phyloP scores from a whole-genome alignment of 2,888 invertebrate genomes.

The Lasioglossum leucozonium region DNA sequence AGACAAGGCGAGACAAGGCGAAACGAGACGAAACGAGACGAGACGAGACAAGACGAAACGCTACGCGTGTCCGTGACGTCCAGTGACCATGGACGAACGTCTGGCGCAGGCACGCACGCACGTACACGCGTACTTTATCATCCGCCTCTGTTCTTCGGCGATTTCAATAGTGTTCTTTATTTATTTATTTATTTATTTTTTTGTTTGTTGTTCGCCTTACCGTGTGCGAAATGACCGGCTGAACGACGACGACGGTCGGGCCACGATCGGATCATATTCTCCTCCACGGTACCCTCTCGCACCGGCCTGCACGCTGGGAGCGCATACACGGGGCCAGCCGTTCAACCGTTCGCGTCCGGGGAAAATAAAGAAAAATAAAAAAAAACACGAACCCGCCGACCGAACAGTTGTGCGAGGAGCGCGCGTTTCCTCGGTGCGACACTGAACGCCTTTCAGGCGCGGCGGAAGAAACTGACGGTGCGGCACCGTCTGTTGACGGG shows the following conservation, averaged over 20 bases:
- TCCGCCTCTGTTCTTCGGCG: not conserved
- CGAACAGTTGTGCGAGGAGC: constrained; percentile 23
- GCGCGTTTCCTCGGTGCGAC: constrained; percentile 47
- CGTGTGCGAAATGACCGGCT: constrained; percentile 44
- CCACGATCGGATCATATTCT: constrained; percentile 34
- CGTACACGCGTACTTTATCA: constrained; percentile 7
- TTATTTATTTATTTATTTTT: not conserved
- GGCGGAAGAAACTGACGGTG: constrained; percentile 72
- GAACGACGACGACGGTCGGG: constrained; percentile 13
- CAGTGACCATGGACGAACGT: constrained; percentile 52
- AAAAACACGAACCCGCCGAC: constrained; percentile 1
- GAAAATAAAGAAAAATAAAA: constrained; percentile 32
- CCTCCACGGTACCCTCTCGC: constrained; percentile 8
- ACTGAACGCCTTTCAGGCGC: constrained; percentile 66
- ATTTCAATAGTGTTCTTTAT: not conserved
- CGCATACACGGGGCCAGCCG: not conserved
- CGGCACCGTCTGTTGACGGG: constrained; percentile 74
- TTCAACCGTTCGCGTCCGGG: not conserved
- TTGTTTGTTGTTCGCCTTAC: constrained; percentile 29
- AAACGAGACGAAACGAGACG: constrained; percentile 7
- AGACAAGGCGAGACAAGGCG: constrained; percentile 3
- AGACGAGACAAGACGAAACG: constrained; percentile 7
- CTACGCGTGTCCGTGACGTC: constrained; percentile 53
- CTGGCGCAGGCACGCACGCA: constrained; percentile 20
- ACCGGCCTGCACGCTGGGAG: not conserved